Percentiles rank a stretch among this genome's conserved stretches.
Conservation (phyloP, 2,113 vertebrate species). For the Calidris pygmaea region DNA sequence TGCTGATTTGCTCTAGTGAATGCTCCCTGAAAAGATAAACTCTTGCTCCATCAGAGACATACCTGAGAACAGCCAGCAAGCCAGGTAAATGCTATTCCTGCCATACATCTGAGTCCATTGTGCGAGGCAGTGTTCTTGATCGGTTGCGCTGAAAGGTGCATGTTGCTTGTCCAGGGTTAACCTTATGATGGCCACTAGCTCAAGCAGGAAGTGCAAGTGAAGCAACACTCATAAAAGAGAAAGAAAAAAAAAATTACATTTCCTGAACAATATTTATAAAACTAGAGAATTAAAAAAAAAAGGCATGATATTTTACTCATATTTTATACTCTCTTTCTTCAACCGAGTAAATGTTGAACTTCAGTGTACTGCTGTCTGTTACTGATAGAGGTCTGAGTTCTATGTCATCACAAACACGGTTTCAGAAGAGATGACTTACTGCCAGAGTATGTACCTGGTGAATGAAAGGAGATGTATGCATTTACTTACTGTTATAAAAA, state of each 20-base stretch:
- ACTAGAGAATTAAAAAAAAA: not conserved
- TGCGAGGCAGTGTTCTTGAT: not conserved
- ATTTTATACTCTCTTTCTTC: not conserved
- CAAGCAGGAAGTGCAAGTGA: not conserved
- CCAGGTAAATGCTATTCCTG: not conserved
- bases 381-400: not conserved
- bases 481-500: not conserved
- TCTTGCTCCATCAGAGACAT: not conserved
- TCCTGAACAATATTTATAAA: not conserved
- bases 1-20: not conserved
- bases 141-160: not conserved
- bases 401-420: not conserved
- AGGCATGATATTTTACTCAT: not conserved
- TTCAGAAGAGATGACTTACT: not conserved
- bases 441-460: not conserved
- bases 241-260: not conserved
- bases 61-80: not conserved
- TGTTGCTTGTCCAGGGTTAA: not conserved
- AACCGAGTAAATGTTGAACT: not conserved
- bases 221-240: not conserved
- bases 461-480: not conserved
- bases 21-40: not conserved
- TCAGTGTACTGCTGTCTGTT: not conserved
- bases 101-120: not conserved
- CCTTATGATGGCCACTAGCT: not conserved